Evolutionary conservation across 2,797 vertebrate species (phyloP).

Genomic region (Lithobates pipiens): DNA sequence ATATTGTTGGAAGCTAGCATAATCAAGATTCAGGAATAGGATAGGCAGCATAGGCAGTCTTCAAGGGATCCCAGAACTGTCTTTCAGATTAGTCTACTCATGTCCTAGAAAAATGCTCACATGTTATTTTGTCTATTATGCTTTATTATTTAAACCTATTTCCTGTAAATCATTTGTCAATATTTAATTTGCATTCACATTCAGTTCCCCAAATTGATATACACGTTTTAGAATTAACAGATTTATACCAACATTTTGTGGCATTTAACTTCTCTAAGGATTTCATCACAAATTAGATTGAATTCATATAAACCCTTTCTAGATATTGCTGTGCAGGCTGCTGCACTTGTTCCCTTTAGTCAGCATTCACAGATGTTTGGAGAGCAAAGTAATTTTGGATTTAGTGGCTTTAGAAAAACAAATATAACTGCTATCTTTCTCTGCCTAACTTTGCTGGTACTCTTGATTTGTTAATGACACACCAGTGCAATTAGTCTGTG

Average conservation of each 20-base stretch:
- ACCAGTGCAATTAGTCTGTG: slow-evolving; percentile 32
- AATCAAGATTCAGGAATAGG: too few species aligned
- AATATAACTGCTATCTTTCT: slow-evolving; percentile 57
- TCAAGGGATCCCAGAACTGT: too few species aligned
- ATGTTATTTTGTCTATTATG: background rate
- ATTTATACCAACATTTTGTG: slow-evolving; percentile 38
- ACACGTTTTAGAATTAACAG: slow-evolving; percentile 14
- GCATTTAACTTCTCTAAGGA: slow-evolving; percentile 11
- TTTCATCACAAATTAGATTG: slow-evolving; percentile 43
- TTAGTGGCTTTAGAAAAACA: slow-evolving; percentile 47
- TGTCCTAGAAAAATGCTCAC: background rate
- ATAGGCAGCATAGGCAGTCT: too few species aligned
- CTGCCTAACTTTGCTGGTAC: slow-evolving; percentile 41
- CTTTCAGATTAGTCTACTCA: too few species aligned
- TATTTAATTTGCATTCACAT: slow-evolving; percentile 37
- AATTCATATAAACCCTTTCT: slow-evolving; percentile 43
- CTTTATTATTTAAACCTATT: slow-evolving; percentile 3
- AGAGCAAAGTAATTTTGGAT: slow-evolving; percentile 49
- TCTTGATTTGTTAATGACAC: slow-evolving; percentile 39
- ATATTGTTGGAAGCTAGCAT: too few species aligned
- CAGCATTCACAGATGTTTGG: slow-evolving; percentile 55
- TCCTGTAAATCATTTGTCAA: slow-evolving; percentile 25
- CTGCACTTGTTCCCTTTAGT: slow-evolving; percentile 7
- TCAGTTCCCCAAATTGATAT: slow-evolving; percentile 40
- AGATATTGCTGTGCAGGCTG: slow-evolving; percentile 14